Evolutionary conservation across 2,888 invertebrate genomes (phyloP).

Genomic region (Polyommatus icarus): DNA sequence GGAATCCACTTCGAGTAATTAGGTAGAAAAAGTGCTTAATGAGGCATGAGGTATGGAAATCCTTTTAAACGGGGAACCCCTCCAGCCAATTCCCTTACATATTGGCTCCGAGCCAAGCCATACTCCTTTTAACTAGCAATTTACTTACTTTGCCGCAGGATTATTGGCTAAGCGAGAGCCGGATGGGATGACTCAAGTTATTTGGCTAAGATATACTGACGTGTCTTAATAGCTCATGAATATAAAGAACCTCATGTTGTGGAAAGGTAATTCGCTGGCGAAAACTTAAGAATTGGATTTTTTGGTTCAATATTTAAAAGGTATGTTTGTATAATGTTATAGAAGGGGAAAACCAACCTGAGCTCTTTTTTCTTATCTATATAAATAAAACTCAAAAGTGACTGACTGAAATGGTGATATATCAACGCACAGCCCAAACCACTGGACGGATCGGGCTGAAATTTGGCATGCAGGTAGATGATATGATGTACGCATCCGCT

Average conservation of each 20-base stretch:
- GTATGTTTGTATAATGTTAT: too few relatives aligned
- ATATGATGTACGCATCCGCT: too few relatives aligned
- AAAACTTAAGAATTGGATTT: too few relatives aligned
- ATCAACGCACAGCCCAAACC: too few relatives aligned
- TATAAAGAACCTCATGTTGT: not conserved
- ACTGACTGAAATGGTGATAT: too few relatives aligned
- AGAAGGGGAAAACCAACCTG: too few relatives aligned
- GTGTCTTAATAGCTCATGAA: not conserved
- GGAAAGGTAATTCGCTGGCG: not conserved
- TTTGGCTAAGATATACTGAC: not conserved
- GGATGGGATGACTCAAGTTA: not conserved
- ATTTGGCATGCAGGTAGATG: too few relatives aligned
- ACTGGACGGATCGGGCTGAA: too few relatives aligned
- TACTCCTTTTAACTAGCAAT: constrained; percentile 20
- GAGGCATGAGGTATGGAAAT: constrained; percentile 23
- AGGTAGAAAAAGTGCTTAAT: constrained; percentile 2
- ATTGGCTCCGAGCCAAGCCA: constrained; percentile 18
- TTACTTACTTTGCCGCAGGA: constrained; percentile 21
- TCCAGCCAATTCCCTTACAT: constrained; percentile 17
- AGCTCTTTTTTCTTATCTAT: too few relatives aligned
- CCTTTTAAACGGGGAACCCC: constrained; percentile 6
- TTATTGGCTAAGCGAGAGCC: constrained; percentile 11
- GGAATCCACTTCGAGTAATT: constrained; percentile 21
- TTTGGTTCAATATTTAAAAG: too few relatives aligned
- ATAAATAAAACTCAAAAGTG: too few relatives aligned